phyloP scores from a whole-genome alignment of 1,140 invertebrate species.

The Oncopodura yosiiana region DNA sequence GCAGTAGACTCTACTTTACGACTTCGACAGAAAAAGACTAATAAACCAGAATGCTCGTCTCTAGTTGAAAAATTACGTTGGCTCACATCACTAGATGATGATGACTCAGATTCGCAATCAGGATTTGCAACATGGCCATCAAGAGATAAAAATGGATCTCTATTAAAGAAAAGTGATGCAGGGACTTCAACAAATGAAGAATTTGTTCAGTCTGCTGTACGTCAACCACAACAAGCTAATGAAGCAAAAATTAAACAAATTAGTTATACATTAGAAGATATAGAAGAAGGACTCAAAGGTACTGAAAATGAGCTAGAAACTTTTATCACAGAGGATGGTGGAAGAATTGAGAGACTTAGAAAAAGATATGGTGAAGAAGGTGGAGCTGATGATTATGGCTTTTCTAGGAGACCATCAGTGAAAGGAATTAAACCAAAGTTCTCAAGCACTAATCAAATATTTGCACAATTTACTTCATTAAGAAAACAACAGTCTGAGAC shows the following conservation, averaged over 20 bases:
- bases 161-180: constrained; percentile 27
- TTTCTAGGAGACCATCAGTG: constrained; percentile 33
- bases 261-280: constrained; percentile 32
- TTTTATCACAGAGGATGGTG: constrained; percentile 31
- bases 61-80: constrained; percentile 34
- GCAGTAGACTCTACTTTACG: constrained; percentile 30
- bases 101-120: constrained; percentile 22
- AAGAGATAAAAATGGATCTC: constrained; percentile 29
- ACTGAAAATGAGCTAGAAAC: constrained; percentile 29
- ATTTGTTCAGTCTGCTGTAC: constrained; percentile 27
- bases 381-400: constrained; percentile 31
- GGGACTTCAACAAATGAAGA: constrained; percentile 31
- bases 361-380: constrained; percentile 29
- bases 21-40: constrained; percentile 16
- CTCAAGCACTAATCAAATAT: constrained; percentile 34
- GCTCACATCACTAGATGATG: constrained; percentile 33
- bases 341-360: constrained; percentile 28
- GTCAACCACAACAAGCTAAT: constrained; percentile 19
- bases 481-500: constrained; percentile 15
- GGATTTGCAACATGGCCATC: constrained; percentile 35
- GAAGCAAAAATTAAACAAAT: constrained; percentile 35
- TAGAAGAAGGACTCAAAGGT: constrained; percentile 34
- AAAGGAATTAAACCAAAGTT: constrained; percentile 36
- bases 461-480: constrained; percentile 32
- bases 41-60: constrained; percentile 32